Conservation (phyloP, 2,113 vertebrate species). For the Regulus satrapa region DNA sequence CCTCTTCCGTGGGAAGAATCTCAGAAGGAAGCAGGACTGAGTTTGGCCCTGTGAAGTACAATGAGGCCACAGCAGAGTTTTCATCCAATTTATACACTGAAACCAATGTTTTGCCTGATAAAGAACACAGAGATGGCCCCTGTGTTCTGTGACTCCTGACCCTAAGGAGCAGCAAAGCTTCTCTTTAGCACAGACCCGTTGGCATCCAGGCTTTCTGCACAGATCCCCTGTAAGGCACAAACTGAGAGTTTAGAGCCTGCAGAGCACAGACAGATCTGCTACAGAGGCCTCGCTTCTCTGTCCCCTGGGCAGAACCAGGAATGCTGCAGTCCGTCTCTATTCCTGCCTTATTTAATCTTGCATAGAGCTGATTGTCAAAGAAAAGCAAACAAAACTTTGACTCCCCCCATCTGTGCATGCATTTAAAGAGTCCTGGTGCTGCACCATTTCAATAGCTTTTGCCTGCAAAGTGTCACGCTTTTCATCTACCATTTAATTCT, state of each 20-base stretch:
- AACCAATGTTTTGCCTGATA: not conserved
- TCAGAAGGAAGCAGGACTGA: not conserved
- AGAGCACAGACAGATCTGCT: not conserved
- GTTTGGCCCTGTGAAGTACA: not conserved
- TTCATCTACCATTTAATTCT: slow-evolving; percentile 62
- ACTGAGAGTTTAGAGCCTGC: not conserved
- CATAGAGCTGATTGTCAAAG: not conserved
- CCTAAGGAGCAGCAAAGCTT: not conserved
- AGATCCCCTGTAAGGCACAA: not conserved
- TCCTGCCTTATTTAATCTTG: slow-evolving; percentile 1
- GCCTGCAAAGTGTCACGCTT: not conserved
- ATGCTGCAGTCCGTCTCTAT: not conserved
- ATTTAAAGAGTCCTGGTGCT: not conserved
- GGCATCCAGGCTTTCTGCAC: not conserved
- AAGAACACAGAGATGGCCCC: not conserved
- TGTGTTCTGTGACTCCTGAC: not conserved
- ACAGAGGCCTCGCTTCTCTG: not conserved
- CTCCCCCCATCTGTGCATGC: not conserved
- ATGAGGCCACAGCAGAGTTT: not conserved
- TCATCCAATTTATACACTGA: not conserved
- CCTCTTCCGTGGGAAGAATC: not conserved
- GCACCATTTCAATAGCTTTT: not conserved
- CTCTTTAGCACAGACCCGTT: not conserved
- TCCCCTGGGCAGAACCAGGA: not conserved
- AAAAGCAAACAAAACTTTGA: not conserved